Evolutionary conservation across 2,797 vertebrate species (phyloP).

Genomic region (Anguilla pacifica): DNA sequence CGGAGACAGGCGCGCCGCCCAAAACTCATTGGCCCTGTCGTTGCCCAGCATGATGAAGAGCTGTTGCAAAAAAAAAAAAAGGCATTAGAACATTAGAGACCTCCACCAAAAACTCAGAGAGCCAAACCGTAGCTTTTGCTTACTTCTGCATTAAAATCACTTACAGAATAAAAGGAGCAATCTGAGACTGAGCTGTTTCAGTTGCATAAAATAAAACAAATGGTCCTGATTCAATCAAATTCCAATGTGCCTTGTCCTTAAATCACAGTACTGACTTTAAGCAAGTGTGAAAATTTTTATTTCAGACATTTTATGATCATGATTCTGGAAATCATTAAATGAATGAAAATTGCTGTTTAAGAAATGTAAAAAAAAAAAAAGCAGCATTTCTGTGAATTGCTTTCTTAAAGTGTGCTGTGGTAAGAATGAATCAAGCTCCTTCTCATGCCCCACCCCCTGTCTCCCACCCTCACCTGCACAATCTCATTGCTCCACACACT

Average conservation of each 20-base stretch:
- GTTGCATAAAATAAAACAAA: not conserved
- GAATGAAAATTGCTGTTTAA: not conserved
- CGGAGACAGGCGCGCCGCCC: constrained; percentile 72
- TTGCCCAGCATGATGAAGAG: constrained; percentile 96
- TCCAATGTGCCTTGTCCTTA: not conserved
- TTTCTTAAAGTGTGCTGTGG: not conserved
- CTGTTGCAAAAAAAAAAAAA: constrained; percentile 60
- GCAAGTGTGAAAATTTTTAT: not conserved
- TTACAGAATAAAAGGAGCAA: not conserved
- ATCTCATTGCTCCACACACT: constrained; percentile 97
- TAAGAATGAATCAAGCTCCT: not conserved
- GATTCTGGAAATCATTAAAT: not conserved
- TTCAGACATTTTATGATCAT: not conserved
- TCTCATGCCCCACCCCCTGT: constrained; percentile 15
- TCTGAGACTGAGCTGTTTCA: not conserved
- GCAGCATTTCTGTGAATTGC: not conserved
- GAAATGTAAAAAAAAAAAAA: not conserved
- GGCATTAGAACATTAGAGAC: not conserved
- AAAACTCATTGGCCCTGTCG: constrained; percentile 91
- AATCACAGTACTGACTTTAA: not conserved
- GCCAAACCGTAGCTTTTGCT: not conserved
- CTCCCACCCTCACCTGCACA: constrained; percentile 81
- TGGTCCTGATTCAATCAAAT: not conserved
- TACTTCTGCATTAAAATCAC: not conserved
- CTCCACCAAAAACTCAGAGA: not conserved